A percentile compares a stretch with the other conserved stretches of the same genome.
Conservation (phyloP, 2,888 invertebrate species). For the Agonopterix arenella region DNA sequence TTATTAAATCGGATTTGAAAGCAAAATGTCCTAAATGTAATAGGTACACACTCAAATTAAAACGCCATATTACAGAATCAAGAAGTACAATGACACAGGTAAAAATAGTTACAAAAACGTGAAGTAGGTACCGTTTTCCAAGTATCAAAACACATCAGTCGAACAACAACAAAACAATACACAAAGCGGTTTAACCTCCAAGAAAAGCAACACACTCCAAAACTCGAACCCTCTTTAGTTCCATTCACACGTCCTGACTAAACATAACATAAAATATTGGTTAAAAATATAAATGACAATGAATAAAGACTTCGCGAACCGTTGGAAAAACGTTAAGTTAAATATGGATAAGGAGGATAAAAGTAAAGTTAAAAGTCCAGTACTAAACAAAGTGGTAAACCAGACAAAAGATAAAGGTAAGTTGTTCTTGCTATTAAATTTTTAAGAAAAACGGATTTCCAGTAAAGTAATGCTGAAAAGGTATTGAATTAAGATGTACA, state of each 20-base stretch:
- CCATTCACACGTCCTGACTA: constrained; percentile 11
- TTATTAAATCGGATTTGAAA: too few species aligned
- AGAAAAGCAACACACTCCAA: constrained; percentile 24
- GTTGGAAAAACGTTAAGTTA: constrained; percentile 56
- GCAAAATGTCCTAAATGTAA: too few species aligned
- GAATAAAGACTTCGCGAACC: constrained; percentile 42
- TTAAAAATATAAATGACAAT: constrained; percentile 19
- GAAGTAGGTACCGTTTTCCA: neutral
- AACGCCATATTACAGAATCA: too few species aligned
- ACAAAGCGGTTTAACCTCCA: constrained; percentile 31
- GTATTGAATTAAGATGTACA: too few species aligned
- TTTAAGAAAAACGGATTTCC: too few species aligned
- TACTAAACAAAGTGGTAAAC: constrained; percentile 36
- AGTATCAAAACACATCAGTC: constrained; percentile 27
- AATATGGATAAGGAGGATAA: constrained; percentile 35
- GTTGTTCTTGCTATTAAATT: constrained; percentile 12
- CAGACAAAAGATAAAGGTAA: constrained; percentile 50
- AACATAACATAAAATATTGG: neutral
- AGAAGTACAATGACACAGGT: too few species aligned
- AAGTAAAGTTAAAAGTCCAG: constrained; percentile 21
- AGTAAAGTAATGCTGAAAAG: too few species aligned
- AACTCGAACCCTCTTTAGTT: constrained; percentile 19
- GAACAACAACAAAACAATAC: constrained; percentile 16
- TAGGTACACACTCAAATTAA: too few species aligned
- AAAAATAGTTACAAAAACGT: too few species aligned